Evolutionary conservation across 2,113 vertebrate species (phyloP).

Genomic region (Pagrus major): DNA sequence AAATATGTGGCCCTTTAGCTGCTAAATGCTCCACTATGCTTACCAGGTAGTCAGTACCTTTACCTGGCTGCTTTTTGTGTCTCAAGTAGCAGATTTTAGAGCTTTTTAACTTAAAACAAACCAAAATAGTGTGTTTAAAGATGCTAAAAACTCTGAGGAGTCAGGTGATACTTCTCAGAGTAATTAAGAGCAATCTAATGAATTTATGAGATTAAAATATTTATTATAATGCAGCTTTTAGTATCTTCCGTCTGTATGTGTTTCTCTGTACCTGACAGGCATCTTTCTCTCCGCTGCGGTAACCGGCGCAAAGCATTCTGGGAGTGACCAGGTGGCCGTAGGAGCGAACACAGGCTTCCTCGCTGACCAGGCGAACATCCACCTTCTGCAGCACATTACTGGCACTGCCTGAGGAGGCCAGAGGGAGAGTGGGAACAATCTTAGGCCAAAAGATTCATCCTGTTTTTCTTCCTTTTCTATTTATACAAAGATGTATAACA

Average conservation of each 20-base stretch:
- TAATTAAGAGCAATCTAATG: not conserved
- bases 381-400: slow-evolving; percentile 91
- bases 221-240: not conserved
- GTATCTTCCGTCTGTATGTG: not conserved
- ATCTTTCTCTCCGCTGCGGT: slow-evolving; percentile 90
- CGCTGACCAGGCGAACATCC: slow-evolving; percentile 89
- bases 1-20: not conserved
- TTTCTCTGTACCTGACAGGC: slow-evolving; percentile 89
- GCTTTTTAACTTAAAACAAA: no score
- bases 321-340: slow-evolving; percentile 91
- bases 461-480: not conserved
- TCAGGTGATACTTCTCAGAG: not conserved
- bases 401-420: slow-evolving; percentile 79
- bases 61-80: not conserved
- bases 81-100: no score
- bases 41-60: not conserved
- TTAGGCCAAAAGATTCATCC: no score
- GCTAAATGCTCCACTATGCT: not conserved
- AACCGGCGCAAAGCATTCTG: slow-evolving; percentile 96
- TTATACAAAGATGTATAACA: no score
- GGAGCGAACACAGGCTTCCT: slow-evolving; percentile 88
- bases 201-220: not conserved
- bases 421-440: not conserved
- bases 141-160: not conserved
- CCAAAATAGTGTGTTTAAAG: not conserved